Base-by-base conservation (phyloP, 2,888 invertebrate species). In the Idaea biselata region DNA sequence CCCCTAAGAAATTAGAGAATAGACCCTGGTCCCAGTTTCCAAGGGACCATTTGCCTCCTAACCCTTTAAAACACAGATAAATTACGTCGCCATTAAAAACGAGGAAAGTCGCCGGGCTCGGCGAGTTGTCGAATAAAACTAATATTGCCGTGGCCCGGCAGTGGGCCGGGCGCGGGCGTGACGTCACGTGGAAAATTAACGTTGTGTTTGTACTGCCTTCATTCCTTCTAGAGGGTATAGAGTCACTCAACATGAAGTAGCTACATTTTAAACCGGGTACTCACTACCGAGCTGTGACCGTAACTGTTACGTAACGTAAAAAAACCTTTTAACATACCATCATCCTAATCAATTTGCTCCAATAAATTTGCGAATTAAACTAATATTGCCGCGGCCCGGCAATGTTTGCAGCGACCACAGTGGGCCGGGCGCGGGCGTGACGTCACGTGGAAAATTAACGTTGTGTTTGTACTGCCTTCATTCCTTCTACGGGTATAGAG, bases 61-160 rank as follows among this genome's bases (percentile, higher is more conserved):
- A n/a, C n/a, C n/a, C n/a, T n/a, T n/a, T n/a, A n/a, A 58, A 33
- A 32, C 67, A 68, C 65, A 66, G 63, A 66, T 63, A 66, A 72
- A 60, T 65, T 67, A 60, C 58, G 58, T 55, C 56, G 57, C 53
- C 59, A 63, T 60, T 58, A 59, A 17, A 11, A 44, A 44, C 44
- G 44, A 44, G 44, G 4, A 44, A 44, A 56, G 57, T 56, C 56
- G 56, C 18, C 16, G 57, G 18, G 25, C 18, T 18, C 11, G 18
- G 8, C 14, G 7, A 18, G 18, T 18, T 57, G 25, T 57, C 25
- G 16, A 58, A 58, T 32, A 58, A 44, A 44, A 44, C 44, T 44
- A 44, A 44, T 44, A 44, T 44, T 8, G 55, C 55, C 55, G 17
- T 59, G 16, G 25, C 59, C 16, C 7, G n/a, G 14, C 31, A 61